Evolutionary conservation across 2,113 vertebrate genomes (phyloP).

Genomic region (Amphilophus citrinellus): DNA sequence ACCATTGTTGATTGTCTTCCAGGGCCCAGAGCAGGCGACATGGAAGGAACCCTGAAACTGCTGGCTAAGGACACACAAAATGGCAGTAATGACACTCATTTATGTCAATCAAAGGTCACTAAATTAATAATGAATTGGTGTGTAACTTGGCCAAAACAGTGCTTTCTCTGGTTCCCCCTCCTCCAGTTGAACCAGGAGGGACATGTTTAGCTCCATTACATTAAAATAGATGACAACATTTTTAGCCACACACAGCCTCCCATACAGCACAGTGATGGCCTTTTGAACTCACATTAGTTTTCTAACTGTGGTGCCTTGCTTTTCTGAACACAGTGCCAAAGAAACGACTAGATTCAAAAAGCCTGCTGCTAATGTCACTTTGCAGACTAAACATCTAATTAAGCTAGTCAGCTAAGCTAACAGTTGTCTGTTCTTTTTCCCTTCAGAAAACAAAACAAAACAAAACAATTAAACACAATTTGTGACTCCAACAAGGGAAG

Average conservation of each 20-base stretch:
- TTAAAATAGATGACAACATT: neutral
- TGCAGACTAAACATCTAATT: neutral
- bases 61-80: too few relatives aligned
- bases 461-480: neutral
- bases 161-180: too few relatives aligned
- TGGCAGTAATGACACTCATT: too few relatives aligned
- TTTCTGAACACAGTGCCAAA: neutral
- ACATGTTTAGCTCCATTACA: neutral
- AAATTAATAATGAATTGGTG: too few relatives aligned
- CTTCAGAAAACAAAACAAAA: neutral
- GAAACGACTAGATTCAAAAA: neutral
- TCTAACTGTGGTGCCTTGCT: neutral
- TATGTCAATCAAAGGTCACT: too few relatives aligned
- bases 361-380: neutral
- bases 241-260: neutral
- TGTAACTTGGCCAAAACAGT: too few relatives aligned
- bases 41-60: too few relatives aligned
- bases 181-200: too few relatives aligned
- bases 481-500: neutral
- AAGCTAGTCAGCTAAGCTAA: neutral
- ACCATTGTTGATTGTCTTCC: too few relatives aligned
- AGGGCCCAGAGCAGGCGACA: too few relatives aligned
- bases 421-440: neutral
- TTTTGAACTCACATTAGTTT: neutral
- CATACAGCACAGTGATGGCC: neutral